Evolutionary conservation across 2,113 vertebrate species (phyloP).

Genomic region (Pandion haliaetus): DNA sequence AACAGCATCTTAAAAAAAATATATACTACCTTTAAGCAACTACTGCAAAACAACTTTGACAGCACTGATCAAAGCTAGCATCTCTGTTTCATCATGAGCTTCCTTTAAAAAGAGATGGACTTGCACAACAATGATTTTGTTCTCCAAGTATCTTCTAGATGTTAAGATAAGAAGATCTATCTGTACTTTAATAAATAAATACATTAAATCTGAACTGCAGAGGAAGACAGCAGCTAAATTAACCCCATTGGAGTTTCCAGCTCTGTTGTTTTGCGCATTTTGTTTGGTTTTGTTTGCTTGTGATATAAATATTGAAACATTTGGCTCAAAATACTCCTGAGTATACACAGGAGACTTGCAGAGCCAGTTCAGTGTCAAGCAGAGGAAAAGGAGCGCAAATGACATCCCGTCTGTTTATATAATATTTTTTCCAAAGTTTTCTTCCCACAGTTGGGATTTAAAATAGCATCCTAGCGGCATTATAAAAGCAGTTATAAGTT

Average conservation of each 20-base stretch:
- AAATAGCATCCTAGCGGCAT: neutral
- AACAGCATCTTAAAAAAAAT: neutral
- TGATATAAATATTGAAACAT: constrained; percentile 46
- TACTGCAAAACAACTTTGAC: neutral
- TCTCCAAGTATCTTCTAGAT: neutral
- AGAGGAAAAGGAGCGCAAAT: constrained; percentile 39
- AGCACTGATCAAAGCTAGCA: neutral
- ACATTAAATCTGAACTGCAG: neutral
- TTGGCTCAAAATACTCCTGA: constrained; percentile 37
- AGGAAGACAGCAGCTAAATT: constrained; percentile 26
- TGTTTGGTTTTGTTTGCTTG: constrained; percentile 18
- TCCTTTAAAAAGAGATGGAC: neutral
- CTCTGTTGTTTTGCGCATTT: neutral
- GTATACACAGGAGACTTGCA: constrained; percentile 30
- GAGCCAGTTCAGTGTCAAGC: constrained; percentile 9
- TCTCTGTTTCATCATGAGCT: neutral
- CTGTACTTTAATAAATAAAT: constrained; percentile 5
- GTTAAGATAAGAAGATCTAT: neutral
- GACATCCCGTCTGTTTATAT: constrained; percentile 4
- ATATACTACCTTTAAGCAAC: neutral
- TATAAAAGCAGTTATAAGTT: neutral
- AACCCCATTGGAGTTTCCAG: neutral
- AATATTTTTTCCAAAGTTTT: constrained; percentile 11
- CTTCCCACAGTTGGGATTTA: constrained; percentile 48
- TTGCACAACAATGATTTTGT: neutral